These are phyloP conservation scores for Clavelina lepadiformis DNA, from an alignment of 23 tunicate genomes.

Conservation along the genomic window DNA sequence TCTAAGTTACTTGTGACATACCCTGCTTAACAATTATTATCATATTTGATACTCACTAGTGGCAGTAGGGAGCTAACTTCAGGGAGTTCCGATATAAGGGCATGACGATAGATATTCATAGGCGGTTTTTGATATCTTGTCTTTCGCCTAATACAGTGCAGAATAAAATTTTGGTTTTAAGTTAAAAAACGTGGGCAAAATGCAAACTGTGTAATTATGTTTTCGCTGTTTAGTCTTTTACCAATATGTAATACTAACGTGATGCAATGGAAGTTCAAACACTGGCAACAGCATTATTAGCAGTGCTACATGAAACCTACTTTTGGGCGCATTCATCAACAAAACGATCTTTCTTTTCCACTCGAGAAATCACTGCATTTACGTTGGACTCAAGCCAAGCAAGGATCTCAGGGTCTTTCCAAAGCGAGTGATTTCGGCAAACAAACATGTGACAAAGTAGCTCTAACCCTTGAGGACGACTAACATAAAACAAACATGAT, in stretches of 20 bases:
- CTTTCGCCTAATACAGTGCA: constrained; percentile 55
- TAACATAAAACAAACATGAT: constrained; percentile 1
- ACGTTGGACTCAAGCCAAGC: constrained; percentile 78
- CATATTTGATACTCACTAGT: constrained; percentile 52
- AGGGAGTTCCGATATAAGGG: constrained; percentile 64
- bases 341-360: constrained; percentile 8
- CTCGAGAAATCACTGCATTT: constrained; percentile 21
- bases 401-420: constrained; percentile 67
- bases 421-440: constrained; percentile 36
- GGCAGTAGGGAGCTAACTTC: constrained; percentile 59
- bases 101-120: constrained; percentile 75
- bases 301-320: too few relatives aligned
- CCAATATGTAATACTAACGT: too few relatives aligned
- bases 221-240: too few relatives aligned
- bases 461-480: constrained; percentile 51
- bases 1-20: too few relatives aligned
- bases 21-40: too few relatives aligned
- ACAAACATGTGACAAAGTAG: constrained; percentile 68
- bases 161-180: too few relatives aligned
- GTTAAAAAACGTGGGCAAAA: background rate
- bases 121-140: constrained; percentile 76
- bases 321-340: constrained; percentile 37
- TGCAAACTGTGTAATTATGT: too few relatives aligned
- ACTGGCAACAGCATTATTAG: too few relatives aligned
- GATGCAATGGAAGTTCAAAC: too few relatives aligned